phyloP scores from a whole-genome alignment of 2,888 invertebrate genomes.

The Sinhomidia bicolor region DNA sequence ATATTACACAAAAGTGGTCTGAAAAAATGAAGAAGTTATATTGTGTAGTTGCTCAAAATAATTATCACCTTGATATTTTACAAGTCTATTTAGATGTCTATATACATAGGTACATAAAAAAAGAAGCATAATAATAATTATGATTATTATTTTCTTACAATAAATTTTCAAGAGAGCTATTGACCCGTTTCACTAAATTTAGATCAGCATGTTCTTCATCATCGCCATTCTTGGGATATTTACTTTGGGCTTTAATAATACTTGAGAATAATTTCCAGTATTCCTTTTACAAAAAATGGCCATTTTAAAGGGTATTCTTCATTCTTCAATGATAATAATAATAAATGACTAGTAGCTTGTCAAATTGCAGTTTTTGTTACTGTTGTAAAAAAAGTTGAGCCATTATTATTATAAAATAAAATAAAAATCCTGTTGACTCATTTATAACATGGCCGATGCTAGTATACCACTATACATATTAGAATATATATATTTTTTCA shows the following conservation, averaged over 20 bases:
- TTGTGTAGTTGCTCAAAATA: slow-evolving; percentile 28
- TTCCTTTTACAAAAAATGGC: slow-evolving; percentile 17
- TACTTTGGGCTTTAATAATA: not conserved
- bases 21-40: slow-evolving; percentile 37
- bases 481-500: too few relatives aligned
- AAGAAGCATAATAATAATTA: too few relatives aligned
- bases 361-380: slow-evolving; percentile 15
- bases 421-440: slow-evolving; percentile 56
- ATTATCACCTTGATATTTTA: slow-evolving; percentile 47
- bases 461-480: too few relatives aligned
- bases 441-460: slow-evolving; percentile 2
- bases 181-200: slow-evolving; percentile 69
- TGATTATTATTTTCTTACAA: slow-evolving; percentile 12
- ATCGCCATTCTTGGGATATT: not conserved
- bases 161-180: slow-evolving; percentile 56
- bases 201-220: slow-evolving; percentile 18
- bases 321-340: not conserved
- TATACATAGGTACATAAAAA: too few relatives aligned
- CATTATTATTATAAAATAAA: not conserved
- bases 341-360: slow-evolving; percentile 12
- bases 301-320: not conserved
- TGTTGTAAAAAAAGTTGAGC: slow-evolving; percentile 12
- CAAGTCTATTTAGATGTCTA: not conserved
- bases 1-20: too few relatives aligned
- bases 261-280: slow-evolving; percentile 37